phyloP scores from a whole-genome alignment of 64 coral and sea anemone genomes.

The Exaiptasia diaphana region DNA sequence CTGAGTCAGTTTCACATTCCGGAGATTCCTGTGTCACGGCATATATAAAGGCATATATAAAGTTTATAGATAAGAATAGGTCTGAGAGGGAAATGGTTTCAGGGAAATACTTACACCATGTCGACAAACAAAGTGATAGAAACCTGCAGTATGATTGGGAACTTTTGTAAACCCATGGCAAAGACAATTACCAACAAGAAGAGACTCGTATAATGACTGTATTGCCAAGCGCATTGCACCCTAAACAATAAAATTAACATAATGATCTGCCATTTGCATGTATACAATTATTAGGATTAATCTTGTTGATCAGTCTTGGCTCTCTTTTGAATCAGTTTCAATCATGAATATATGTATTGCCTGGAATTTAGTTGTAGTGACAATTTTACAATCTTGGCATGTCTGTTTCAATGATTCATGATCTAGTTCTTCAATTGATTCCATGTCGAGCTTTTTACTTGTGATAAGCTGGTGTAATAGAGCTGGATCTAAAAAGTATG shows the following conservation, averaged over 20 bases:
- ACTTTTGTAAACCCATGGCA: slow-evolving; percentile 14
- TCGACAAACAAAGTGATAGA: slow-evolving; percentile 33
- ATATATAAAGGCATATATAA: neutral
- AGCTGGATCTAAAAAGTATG: too few relatives aligned
- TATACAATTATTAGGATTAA: neutral
- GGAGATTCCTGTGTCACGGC: neutral
- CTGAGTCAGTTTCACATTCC: neutral
- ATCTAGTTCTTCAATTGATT: too few relatives aligned
- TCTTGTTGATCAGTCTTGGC: too few relatives aligned
- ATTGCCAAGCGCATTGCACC: neutral
- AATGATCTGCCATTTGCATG: neutral
- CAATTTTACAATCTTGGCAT: too few relatives aligned
- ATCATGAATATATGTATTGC: too few relatives aligned
- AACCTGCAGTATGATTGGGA: neutral
- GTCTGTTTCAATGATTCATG: too few relatives aligned
- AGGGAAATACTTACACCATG: slow-evolving; percentile 2
- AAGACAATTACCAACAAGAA: slow-evolving; percentile 6
- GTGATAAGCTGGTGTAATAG: too few relatives aligned
- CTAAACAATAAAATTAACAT: slow-evolving; percentile 1
- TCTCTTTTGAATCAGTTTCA: too few relatives aligned
- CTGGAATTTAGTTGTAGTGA: too few relatives aligned
- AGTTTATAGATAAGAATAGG: slow-evolving; percentile 19
- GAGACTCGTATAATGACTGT: neutral
- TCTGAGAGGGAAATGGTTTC: slow-evolving; percentile 25
- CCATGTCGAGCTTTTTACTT: too few relatives aligned